Evolutionary conservation across 2,113 vertebrate genomes (phyloP).

Genomic region (Paradoxurus hermaphroditus): DNA sequence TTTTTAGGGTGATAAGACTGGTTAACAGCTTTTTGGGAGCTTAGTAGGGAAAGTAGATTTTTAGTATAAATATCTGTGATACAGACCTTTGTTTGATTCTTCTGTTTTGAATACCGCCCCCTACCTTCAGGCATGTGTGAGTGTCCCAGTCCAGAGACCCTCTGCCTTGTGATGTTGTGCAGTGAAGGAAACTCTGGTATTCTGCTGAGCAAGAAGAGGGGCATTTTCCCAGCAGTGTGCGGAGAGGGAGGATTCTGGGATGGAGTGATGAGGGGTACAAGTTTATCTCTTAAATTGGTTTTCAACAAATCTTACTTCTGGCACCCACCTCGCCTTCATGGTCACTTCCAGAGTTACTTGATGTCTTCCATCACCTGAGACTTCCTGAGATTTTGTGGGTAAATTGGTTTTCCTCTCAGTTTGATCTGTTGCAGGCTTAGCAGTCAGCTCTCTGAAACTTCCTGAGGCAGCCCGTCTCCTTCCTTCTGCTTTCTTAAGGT

Average conservation of each 20-base stretch:
- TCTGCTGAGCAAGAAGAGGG: neutral
- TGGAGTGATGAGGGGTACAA: neutral
- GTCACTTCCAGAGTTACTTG: neutral
- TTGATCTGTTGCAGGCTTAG: neutral
- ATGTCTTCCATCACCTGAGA: neutral
- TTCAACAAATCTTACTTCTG: neutral
- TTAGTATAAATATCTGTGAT: neutral
- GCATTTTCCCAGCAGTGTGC: neutral
- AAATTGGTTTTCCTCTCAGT: neutral
- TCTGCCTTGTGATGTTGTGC: neutral
- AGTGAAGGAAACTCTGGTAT: neutral
- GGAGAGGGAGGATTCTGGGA: neutral
- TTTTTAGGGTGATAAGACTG: neutral
- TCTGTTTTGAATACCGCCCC: neutral
- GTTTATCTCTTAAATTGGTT: neutral
- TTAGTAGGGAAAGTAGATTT: neutral
- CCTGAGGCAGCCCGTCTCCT: neutral
- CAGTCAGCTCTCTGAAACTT: neutral
- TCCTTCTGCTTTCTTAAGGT: neutral
- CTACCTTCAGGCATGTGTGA: neutral
- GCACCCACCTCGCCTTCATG: neutral
- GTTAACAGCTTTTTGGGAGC: neutral
- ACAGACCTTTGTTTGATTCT: neutral
- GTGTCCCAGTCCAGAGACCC: neutral
- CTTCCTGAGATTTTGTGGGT: neutral